Evolutionary conservation across 2,113 vertebrate species (phyloP).

Genomic region (Melospiza georgiana): DNA sequence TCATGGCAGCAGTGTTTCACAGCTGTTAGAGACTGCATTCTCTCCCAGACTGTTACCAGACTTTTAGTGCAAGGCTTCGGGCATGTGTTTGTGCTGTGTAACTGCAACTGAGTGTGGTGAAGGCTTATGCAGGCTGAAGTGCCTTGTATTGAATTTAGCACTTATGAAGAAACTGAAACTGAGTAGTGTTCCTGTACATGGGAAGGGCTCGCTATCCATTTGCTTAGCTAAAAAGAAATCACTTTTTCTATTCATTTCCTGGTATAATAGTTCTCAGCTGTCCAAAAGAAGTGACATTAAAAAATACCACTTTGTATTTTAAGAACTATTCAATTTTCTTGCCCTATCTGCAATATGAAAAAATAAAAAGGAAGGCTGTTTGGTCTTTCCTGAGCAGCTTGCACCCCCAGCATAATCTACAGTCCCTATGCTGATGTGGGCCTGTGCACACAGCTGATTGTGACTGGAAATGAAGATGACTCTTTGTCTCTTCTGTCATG

Average conservation of each 20-base stretch:
- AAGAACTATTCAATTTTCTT: not conserved
- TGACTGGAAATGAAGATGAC: conserved; percentile 44
- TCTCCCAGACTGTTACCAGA: not conserved
- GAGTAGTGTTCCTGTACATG: accelerated
- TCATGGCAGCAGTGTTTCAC: not conserved
- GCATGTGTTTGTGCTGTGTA: not conserved
- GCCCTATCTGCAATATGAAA: not conserved
- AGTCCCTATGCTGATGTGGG: not conserved
- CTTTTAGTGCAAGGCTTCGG: not conserved
- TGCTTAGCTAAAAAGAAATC: not conserved
- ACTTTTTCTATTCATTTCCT: not conserved
- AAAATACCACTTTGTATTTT: not conserved
- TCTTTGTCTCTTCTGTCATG: conserved; percentile 56
- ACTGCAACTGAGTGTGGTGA: not conserved
- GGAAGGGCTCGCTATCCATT: not conserved
- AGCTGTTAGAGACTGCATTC: not conserved
- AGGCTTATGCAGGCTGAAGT: not conserved
- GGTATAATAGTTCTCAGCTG: not conserved
- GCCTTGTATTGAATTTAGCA: not conserved
- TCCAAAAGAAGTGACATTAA: not conserved
- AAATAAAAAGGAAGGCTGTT: not conserved
- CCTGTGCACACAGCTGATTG: conserved; percentile 3
- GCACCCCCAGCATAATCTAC: not conserved
- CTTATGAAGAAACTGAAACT: not conserved
- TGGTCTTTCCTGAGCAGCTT: not conserved